Evolutionary conservation across 2,888 invertebrate genomes (phyloP), one percentile per base, ranked within the genome.

Genomic region (Clusia tigrina): DNA sequence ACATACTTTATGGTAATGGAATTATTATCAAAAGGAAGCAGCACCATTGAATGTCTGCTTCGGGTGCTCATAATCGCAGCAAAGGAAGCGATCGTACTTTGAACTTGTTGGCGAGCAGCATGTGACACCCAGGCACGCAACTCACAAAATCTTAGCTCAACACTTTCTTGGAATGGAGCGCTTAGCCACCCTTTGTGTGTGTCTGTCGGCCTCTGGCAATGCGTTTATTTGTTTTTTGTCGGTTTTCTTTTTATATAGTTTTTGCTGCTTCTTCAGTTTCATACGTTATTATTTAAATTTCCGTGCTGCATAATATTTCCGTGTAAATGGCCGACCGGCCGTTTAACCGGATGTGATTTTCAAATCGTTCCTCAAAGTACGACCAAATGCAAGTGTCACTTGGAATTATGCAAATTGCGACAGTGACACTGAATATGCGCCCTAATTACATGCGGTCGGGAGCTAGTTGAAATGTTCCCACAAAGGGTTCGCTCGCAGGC

Each of bases 261-360:
- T 42, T 32, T 32, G n/a, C 42, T n/a, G 3, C 9, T 15, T 42
- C n/a, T 6, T 42, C 9, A 15, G 42, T n/a, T 15, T 15, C 42
- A 17, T 53, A 38, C 56, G 56, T 56, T 54, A 56, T 56, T 56
- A 56, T 56, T 56, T 42, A 56, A 42, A 56, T 56, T 56, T 23
- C 17, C n/a, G n/a, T 26, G 53, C 53, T n/a, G n/a, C n/a, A n/a
- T n/a, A n/a, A n/a, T n/a, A 23, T 15, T 58, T 58, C 26, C 17
- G 18, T 51, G 58, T 58, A 48, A 46, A 46, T 54, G 46, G 46
- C 24, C 58, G 20, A 17, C 15, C 17, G 12, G n/a, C n/a, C n/a
- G n/a, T n/a, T n/a, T n/a, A 24, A 58, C 48, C 58, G 58, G 58
- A 58, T 58, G 58, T 48, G 25, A 58, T 48, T 58, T 37, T 42